phyloP scores from a whole-genome alignment of 2,797 vertebrate species.

The Gymnoscopelus braueri region DNA sequence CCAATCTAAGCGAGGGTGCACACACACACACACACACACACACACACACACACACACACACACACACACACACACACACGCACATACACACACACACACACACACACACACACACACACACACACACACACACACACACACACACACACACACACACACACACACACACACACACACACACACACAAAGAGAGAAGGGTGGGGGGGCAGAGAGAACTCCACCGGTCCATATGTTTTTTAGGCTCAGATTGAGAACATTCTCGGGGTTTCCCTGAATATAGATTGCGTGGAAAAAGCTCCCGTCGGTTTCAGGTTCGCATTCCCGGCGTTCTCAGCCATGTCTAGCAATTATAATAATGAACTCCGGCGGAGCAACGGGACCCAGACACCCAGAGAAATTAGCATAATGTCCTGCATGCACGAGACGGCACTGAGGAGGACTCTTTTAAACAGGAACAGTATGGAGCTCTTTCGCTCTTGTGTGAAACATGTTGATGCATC shows the following conservation, averaged over 20 bases:
- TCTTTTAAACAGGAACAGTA: conserved; percentile 30
- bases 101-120: background rate
- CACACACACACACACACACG: conserved; percentile 7
- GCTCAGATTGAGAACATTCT: conserved; percentile 76
- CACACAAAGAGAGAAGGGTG: conserved; percentile 26
- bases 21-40: conserved; percentile 48
- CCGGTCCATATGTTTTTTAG: conserved; percentile 52
- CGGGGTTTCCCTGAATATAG: conserved; percentile 82
- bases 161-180: background rate
- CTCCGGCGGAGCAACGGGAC: conserved; percentile 65
- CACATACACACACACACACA: conserved; percentile 7
- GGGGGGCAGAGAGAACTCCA: conserved; percentile 47
- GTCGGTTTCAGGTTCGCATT: conserved; percentile 77
- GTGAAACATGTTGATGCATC: conserved; percentile 41
- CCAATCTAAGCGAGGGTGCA: conserved; percentile 63
- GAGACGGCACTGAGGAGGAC: conserved; percentile 43
- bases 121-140: background rate
- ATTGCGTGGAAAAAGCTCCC: conserved; percentile 66
- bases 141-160: background rate
- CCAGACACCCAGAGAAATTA: conserved; percentile 76
- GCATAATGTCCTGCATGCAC: conserved; percentile 71
- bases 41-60: conserved; percentile 11
- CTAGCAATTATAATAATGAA: conserved; percentile 81
- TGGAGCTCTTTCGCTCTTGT: conserved; percentile 32
- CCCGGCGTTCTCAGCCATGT: conserved; percentile 76